A percentile compares a stretch with the other conserved stretches of the same genome.
These are phyloP conservation scores for Cryptocephalus moraei DNA, from an alignment of 2,888 invertebrate species.

Conservation along the genomic window DNA sequence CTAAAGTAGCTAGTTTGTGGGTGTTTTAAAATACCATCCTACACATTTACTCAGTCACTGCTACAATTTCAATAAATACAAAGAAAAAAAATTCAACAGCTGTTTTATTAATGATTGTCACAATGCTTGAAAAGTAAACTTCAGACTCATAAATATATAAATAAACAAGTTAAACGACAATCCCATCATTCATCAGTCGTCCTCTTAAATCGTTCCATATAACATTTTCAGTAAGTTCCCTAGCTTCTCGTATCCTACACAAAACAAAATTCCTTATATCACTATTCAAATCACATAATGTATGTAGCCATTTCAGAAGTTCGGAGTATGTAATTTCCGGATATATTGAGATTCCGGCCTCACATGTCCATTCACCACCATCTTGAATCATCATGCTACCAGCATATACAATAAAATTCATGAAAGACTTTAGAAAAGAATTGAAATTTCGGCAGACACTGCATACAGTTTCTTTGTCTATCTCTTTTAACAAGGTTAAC, in stretches of 20 bases:
- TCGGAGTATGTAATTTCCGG: constrained; percentile 43
- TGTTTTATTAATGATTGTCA: too few relatives aligned
- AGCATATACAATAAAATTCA: constrained; percentile 39
- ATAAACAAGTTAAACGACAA: too few relatives aligned
- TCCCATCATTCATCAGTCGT: background rate
- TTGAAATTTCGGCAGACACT: constrained; percentile 28
- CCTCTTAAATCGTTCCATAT: constrained; percentile 33
- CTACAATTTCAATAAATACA: too few relatives aligned
- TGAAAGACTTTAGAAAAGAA: constrained; percentile 34
- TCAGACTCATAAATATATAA: too few relatives aligned
- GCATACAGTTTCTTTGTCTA: constrained; percentile 27
- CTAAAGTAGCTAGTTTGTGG: too few relatives aligned
- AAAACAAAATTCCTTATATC: constrained; percentile 37
- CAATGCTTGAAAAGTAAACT: too few relatives aligned
- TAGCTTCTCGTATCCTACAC: constrained; percentile 38
- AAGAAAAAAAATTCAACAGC: too few relatives aligned
- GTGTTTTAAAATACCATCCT: too few relatives aligned
- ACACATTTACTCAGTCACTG: too few relatives aligned
- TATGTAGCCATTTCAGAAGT: constrained; percentile 37
- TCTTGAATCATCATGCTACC: constrained; percentile 37
- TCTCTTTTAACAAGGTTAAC: constrained; percentile 28
- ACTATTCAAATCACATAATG: constrained; percentile 34
- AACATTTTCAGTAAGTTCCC: constrained; percentile 29
- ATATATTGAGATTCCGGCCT: constrained; percentile 26
- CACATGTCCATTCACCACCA: constrained; percentile 32